Conservation (phyloP, 2,797 vertebrate species). For the Babyrousa celebensis region DNA sequence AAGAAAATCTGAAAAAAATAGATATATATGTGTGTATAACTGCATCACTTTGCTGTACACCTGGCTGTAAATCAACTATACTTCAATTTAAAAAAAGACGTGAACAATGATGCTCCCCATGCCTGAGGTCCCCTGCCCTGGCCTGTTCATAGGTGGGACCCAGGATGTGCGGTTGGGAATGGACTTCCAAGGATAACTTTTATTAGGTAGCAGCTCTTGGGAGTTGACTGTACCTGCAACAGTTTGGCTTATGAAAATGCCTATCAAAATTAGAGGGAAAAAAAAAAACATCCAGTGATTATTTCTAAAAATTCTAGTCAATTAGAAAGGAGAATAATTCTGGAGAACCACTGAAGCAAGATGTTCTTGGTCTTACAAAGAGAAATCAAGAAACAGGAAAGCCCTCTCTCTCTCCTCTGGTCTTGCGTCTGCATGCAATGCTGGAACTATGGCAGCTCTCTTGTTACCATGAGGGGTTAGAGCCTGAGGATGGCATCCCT, state of each 20-base stretch:
- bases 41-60: too few species aligned
- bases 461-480: neutral
- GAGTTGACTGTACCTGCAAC: neutral
- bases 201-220: neutral
- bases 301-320: neutral
- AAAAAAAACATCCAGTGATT: neutral
- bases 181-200: neutral
- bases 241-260: neutral
- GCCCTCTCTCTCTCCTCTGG: neutral
- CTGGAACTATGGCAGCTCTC: neutral
- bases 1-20: too few species aligned
- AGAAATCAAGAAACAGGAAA: neutral
- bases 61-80: too few species aligned
- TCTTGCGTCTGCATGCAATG: neutral
- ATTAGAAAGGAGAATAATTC: neutral
- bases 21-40: too few species aligned
- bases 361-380: slow-evolving; percentile 1
- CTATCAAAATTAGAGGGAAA: neutral
- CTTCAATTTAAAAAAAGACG: too few species aligned
- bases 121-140: too few species aligned
- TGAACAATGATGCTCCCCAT: too few species aligned
- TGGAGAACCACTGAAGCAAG: neutral
- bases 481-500: neutral
- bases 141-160: neutral
- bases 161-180: neutral